Conservation (phyloP, 2,113 vertebrate species). For the Corythoichthys haematopterus region DNA sequence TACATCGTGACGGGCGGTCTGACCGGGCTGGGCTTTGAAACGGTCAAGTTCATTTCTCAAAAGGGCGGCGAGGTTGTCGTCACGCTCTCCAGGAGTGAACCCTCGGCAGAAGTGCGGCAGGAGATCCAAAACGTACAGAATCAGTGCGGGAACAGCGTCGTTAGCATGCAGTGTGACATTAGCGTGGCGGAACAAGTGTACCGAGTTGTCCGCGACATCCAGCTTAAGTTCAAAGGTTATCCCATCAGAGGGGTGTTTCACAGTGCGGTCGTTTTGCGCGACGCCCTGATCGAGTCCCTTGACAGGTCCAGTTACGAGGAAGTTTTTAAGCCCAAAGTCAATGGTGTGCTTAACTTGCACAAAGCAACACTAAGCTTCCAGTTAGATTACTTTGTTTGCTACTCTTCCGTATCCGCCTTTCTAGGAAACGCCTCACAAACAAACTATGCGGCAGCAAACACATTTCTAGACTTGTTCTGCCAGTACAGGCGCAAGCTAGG, state of each 20-base stretch:
- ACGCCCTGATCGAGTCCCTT: constrained; percentile 73
- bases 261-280: constrained; percentile 79
- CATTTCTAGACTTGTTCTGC: constrained; percentile 80
- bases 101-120: constrained; percentile 62
- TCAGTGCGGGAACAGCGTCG: constrained; percentile 56
- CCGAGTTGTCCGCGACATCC: constrained; percentile 59
- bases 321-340: constrained; percentile 81
- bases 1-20: constrained; percentile 81
- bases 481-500: constrained; percentile 77
- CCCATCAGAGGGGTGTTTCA: constrained; percentile 82
- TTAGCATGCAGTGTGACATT: constrained; percentile 73
- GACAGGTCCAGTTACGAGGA: constrained; percentile 73
- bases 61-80: constrained; percentile 73
- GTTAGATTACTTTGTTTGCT: constrained; percentile 85
- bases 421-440: constrained; percentile 77
- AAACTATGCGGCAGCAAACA: constrained; percentile 83
- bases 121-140: constrained; percentile 68
- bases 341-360: constrained; percentile 80
- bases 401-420: constrained; percentile 80
- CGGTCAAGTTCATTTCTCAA: constrained; percentile 78
- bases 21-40: constrained; percentile 83
- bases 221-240: constrained; percentile 55
- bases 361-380: constrained; percentile 66
- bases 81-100: constrained; percentile 73
- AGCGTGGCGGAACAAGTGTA: constrained; percentile 56